These are phyloP conservation scores for Pristionchus fissidentatus DNA, from an alignment of 2,888 invertebrate genomes.

Conservation along the genomic window DNA sequence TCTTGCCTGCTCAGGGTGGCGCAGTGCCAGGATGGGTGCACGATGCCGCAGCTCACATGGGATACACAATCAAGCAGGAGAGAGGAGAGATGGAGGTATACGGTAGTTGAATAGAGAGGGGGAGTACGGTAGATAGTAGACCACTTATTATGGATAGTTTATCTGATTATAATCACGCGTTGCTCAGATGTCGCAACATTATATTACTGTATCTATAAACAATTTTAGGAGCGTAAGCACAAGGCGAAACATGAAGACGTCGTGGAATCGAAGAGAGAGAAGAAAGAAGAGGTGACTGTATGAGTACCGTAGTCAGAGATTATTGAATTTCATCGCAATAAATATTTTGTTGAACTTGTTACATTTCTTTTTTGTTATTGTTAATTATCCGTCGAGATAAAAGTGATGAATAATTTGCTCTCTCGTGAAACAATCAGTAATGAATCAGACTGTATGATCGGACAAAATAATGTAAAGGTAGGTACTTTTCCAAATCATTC, in stretches of 20 bases:
- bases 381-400: background rate
- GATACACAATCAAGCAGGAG: conserved; percentile 51
- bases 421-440: too few species aligned
- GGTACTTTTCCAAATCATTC: too few species aligned
- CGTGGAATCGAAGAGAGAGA: conserved; percentile 9
- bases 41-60: conserved; percentile 68
- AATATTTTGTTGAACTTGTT: conserved; percentile 12
- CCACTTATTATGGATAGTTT: background rate
- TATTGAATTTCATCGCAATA: background rate
- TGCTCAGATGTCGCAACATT: background rate
- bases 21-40: conserved; percentile 68
- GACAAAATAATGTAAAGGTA: too few species aligned
- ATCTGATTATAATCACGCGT: background rate
- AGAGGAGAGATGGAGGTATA: conserved; percentile 42
- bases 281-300: conserved; percentile 4
- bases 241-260: conserved; percentile 27
- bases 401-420: too few species aligned
- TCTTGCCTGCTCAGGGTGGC: conserved; percentile 48
- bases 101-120: background rate
- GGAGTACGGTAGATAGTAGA: too few species aligned
- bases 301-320: background rate
- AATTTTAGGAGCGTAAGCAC: conserved; percentile 44
- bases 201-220: background rate
- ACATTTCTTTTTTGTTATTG: background rate
- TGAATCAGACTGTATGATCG: too few species aligned